These are phyloP conservation scores for Heliothis peltigera DNA, from an alignment of 2,888 invertebrate genomes.

Conservation along the genomic window DNA sequence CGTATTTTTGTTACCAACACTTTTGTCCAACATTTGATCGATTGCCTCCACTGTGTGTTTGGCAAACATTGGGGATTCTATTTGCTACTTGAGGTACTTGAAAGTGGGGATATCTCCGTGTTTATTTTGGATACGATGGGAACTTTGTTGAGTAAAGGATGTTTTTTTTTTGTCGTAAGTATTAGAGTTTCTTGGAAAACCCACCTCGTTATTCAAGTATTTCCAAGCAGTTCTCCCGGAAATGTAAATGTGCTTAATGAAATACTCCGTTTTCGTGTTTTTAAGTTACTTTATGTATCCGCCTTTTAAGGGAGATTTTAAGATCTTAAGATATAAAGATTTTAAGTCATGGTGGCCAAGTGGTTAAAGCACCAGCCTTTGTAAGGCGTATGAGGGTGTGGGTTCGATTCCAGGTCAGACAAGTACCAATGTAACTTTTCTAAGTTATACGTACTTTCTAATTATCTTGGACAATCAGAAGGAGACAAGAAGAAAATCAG, in stretches of 20 bases:
- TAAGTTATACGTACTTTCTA: too few species aligned
- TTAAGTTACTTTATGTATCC: background rate
- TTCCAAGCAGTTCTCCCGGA: background rate
- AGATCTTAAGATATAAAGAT: too few species aligned
- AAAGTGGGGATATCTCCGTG: slow-evolving; percentile 37
- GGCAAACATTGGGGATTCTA: slow-evolving; percentile 60
- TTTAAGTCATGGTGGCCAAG: too few species aligned
- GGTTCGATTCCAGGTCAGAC: too few species aligned
- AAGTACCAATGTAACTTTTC: too few species aligned
- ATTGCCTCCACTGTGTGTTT: slow-evolving; percentile 53
- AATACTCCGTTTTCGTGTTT: background rate
- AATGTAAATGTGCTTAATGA: background rate
- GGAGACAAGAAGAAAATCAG: too few species aligned
- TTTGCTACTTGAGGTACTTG: slow-evolving; percentile 52
- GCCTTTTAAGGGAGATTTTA: too few species aligned
- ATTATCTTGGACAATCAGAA: too few species aligned
- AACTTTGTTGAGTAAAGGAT: slow-evolving; percentile 10
- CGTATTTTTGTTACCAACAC: slow-evolving; percentile 37
- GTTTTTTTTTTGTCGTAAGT: slow-evolving; percentile 30
- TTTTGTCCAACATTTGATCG: slow-evolving; percentile 58
- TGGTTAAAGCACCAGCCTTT: too few species aligned
- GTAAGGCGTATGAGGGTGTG: too few species aligned
- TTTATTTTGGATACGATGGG: slow-evolving; percentile 44
- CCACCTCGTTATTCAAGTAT: slow-evolving; percentile 1
- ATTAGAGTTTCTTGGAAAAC: slow-evolving; percentile 6